Conservation (phyloP, 92 coral and sea anemone species). For the Phenganax marumi region DNA sequence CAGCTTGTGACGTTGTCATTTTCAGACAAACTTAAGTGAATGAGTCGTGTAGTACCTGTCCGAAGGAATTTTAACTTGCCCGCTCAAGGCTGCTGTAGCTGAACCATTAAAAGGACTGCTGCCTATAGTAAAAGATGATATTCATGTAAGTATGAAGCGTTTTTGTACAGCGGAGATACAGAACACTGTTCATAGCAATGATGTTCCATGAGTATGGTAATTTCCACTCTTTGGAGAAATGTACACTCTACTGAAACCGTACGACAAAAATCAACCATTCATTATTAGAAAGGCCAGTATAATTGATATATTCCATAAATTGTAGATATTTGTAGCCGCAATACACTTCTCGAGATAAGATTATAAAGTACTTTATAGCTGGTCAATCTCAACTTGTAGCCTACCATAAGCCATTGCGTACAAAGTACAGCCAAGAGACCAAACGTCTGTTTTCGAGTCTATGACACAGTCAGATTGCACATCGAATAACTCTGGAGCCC, state of each 20-base stretch:
- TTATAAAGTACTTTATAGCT: too few relatives aligned
- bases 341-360: background rate
- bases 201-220: background rate
- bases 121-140: conserved; percentile 53
- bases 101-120: conserved; percentile 98
- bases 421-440: conserved; percentile 96
- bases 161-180: background rate
- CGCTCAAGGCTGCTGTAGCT: conserved; percentile 94
- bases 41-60: conserved; percentile 58
- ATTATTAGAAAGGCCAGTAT: too few relatives aligned
- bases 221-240: too few relatives aligned
- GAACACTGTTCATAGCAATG: background rate
- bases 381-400: background rate
- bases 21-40: too few relatives aligned
- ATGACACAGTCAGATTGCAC: conserved; percentile 95
- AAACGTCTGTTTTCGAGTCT: conserved; percentile 85
- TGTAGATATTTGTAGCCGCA: background rate
- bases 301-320: too few relatives aligned
- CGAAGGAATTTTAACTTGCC: conserved; percentile 75
- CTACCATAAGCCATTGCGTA: conserved; percentile 98
- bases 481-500: conserved; percentile 99
- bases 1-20: too few relatives aligned
- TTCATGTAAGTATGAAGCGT: background rate
- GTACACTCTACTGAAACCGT: too few relatives aligned
- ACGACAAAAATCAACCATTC: too few relatives aligned